Evolutionary conservation across 2,888 invertebrate genomes (phyloP).

Genomic region (Criorhina ranunculi): DNA sequence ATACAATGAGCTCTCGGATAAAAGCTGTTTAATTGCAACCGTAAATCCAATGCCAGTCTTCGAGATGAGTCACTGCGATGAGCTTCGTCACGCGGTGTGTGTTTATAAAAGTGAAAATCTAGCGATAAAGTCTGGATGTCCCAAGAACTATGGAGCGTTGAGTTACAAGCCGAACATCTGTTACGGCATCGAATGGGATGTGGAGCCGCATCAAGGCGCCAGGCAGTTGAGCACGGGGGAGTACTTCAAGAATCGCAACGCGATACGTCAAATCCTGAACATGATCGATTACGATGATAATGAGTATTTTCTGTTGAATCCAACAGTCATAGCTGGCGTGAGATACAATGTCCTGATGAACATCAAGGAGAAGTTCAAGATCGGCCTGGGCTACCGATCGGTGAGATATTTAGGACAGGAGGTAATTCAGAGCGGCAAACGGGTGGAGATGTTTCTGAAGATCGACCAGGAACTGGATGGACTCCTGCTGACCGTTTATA

Average conservation of each 20-base stretch:
- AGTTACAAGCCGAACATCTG: slow-evolving; percentile 80
- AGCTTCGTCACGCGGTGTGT: slow-evolving; percentile 79
- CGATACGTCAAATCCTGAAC: slow-evolving; percentile 74
- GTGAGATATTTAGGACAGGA: slow-evolving; percentile 77
- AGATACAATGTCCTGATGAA: slow-evolving; percentile 78
- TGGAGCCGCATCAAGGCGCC: slow-evolving; percentile 71
- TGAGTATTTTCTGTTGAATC: slow-evolving; percentile 75
- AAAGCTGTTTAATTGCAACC: slow-evolving; percentile 79
- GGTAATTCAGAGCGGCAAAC: slow-evolving; percentile 40
- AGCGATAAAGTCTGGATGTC: slow-evolving; percentile 78
- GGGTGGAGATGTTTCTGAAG: slow-evolving; percentile 79
- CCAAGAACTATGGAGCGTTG: slow-evolving; percentile 78
- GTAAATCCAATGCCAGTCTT: slow-evolving; percentile 45
- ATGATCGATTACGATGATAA: slow-evolving; percentile 67
- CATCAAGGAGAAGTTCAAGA: slow-evolving; percentile 71
- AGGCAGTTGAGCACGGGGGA: slow-evolving; percentile 74
- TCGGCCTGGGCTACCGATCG: slow-evolving; percentile 44
- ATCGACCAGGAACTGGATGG: slow-evolving; percentile 72
- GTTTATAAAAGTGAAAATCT: slow-evolving; percentile 77
- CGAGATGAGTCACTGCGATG: slow-evolving; percentile 78
- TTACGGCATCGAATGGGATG: slow-evolving; percentile 79
- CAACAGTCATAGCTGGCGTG: slow-evolving; percentile 47
- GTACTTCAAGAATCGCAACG: slow-evolving; percentile 78
- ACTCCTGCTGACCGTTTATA: slow-evolving; percentile 86
- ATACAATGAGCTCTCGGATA: slow-evolving; percentile 76